Evolutionary conservation across 2,113 vertebrate genomes (phyloP).

Genomic region (Probosciger aterrimus): DNA sequence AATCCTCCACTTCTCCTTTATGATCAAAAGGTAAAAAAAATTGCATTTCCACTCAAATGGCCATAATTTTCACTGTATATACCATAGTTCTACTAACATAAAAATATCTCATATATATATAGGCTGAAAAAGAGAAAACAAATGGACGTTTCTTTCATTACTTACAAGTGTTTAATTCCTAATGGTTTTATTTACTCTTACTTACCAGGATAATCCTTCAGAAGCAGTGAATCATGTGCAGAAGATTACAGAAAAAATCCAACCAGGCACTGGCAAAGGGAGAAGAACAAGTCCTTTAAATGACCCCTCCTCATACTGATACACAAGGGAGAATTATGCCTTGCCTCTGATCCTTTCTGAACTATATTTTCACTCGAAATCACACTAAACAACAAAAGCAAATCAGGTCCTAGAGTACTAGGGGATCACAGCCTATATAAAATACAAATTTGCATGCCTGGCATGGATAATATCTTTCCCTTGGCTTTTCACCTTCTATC

Average conservation of each 20-base stretch:
- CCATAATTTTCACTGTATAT: background rate
- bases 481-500: background rate
- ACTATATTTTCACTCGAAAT: background rate
- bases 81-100: background rate
- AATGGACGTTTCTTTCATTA: background rate
- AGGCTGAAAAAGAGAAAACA: background rate
- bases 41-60: background rate
- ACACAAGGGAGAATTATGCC: background rate
- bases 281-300: background rate
- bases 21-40: constrained; percentile 17
- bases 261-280: background rate
- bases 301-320: background rate
- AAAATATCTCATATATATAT: background rate
- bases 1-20: background rate
- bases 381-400: background rate
- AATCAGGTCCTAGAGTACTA: background rate
- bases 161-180: background rate
- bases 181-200: background rate
- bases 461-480: background rate
- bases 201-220: background rate
- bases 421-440: background rate
- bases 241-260: background rate
- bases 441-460: background rate
- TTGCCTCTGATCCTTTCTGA: background rate
- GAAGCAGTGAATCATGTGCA: background rate